Conservation (phyloP, 2,113 vertebrate species). For the Ictalurus punctatus region DNA sequence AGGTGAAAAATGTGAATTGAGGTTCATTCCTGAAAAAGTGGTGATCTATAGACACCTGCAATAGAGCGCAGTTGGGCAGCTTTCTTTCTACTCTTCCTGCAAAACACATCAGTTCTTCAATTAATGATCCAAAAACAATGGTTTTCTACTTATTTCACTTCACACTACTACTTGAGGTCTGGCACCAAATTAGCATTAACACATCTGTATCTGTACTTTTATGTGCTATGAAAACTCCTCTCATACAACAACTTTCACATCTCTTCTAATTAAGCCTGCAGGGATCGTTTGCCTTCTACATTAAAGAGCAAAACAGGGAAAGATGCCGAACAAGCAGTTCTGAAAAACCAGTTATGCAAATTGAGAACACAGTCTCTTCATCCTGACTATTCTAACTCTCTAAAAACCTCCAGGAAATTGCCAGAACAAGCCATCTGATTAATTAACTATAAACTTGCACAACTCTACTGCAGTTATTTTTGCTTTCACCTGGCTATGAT, state of each 20-base stretch:
- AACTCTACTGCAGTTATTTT: not conserved
- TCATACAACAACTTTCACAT: constrained; percentile 3
- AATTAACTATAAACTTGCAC: not conserved
- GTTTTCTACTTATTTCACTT: not conserved
- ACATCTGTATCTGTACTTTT: not conserved
- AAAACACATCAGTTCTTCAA: not conserved
- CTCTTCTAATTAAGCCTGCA: constrained; percentile 17
- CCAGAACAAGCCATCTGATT: not conserved
- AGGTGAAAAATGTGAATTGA: not conserved
- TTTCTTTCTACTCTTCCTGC: not conserved
- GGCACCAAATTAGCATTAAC: not conserved
- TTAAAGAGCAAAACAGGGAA: constrained; percentile 21
- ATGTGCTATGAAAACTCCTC: not conserved
- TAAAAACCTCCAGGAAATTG: not conserved
- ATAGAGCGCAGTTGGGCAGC: not conserved
- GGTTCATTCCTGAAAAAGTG: not conserved
- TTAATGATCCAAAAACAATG: not conserved
- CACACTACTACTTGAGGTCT: not conserved
- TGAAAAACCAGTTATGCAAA: constrained; percentile 47
- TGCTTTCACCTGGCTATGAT: too few relatives aligned
- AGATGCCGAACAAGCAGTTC: constrained; percentile 36
- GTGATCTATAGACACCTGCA: not conserved
- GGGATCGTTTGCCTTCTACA: constrained; percentile 13
- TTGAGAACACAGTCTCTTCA: not conserved
- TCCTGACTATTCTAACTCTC: not conserved